These are phyloP conservation scores for Malacoraja senta DNA, from an alignment of 2,797 vertebrate species.

Conservation along the genomic window DNA sequence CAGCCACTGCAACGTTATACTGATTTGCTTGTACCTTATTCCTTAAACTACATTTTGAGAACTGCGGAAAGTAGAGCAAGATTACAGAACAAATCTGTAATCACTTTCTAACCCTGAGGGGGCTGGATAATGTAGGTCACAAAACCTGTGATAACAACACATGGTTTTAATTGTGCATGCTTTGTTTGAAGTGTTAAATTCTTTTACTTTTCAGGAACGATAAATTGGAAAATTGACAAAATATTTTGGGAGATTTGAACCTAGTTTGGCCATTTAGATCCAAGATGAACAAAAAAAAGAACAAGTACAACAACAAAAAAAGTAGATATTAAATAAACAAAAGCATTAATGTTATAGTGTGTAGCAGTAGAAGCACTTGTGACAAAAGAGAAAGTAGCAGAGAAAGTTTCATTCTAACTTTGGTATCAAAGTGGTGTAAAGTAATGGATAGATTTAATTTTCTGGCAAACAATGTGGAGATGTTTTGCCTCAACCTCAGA, in stretches of 20 bases:
- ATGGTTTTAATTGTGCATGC: slow-evolving; percentile 13
- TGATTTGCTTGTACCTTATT: background rate
- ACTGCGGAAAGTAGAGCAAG: background rate
- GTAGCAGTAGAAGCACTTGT: background rate
- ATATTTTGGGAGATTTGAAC: slow-evolving; percentile 34
- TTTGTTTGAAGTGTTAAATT: slow-evolving; percentile 34
- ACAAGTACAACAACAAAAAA: no score
- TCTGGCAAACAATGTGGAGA: background rate
- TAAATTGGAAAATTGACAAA: slow-evolving; percentile 10
- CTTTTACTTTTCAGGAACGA: slow-evolving; percentile 31
- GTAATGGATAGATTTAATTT: background rate
- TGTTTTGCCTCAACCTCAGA: background rate
- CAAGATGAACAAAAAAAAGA: background rate
- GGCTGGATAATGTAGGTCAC: slow-evolving; percentile 23
- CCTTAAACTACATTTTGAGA: background rate
- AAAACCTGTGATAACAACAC: slow-evolving; percentile 25
- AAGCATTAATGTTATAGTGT: background rate
- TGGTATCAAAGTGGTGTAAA: background rate
- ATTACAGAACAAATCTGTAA: slow-evolving; percentile 20
- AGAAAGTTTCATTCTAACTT: background rate
- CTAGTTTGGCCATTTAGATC: background rate
- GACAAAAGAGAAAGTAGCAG: background rate
- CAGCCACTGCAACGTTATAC: no score
- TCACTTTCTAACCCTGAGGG: slow-evolving; percentile 30
- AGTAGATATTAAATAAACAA: background rate